Percentiles rank a stretch among this genome's conserved stretches.
phyloP scores from a whole-genome alignment of 1,140 invertebrate genomes.

The Tetraneura akinire region DNA sequence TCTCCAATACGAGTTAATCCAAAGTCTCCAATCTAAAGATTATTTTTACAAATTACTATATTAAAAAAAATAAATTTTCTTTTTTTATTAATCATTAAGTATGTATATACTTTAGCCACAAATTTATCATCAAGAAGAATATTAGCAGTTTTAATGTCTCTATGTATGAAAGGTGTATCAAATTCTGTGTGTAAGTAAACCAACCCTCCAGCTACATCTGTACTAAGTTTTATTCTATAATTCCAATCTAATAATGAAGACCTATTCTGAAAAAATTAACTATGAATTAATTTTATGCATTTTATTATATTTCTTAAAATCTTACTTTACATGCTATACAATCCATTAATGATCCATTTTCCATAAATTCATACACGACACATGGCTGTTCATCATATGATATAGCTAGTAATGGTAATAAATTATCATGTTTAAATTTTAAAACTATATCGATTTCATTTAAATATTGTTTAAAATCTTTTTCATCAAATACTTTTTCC shows the following conservation, averaged over 20 bases:
- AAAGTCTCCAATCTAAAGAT: constrained; percentile 72
- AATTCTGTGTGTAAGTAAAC: constrained; percentile 66
- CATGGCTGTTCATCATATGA: constrained; percentile 67
- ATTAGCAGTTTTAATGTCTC: constrained; percentile 78
- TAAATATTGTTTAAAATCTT: constrained; percentile 47
- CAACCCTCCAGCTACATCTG: constrained; percentile 66
- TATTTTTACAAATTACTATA: neutral
- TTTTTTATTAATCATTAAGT: neutral
- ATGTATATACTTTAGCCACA: constrained; percentile 65
- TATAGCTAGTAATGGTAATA: constrained; percentile 69
- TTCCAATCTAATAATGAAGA: constrained; percentile 60
- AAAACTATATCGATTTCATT: constrained; percentile 52
- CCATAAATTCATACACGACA: constrained; percentile 71
- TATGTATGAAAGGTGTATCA: constrained; percentile 66
- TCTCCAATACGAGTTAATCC: constrained; percentile 66
- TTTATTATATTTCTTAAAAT: neutral
- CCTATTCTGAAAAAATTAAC: constrained; percentile 53
- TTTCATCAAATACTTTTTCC: constrained; percentile 39
- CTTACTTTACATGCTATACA: constrained; percentile 61
- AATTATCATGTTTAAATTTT: constrained; percentile 60
- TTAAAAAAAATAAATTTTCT: neutral
- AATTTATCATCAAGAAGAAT: constrained; percentile 68
- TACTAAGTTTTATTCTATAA: constrained; percentile 64
- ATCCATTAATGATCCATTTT: constrained; percentile 69
- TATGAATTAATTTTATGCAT: neutral